Base-by-base conservation (phyloP, 2,113 vertebrate genomes). In the Benitochromis conjunctus region DNA sequence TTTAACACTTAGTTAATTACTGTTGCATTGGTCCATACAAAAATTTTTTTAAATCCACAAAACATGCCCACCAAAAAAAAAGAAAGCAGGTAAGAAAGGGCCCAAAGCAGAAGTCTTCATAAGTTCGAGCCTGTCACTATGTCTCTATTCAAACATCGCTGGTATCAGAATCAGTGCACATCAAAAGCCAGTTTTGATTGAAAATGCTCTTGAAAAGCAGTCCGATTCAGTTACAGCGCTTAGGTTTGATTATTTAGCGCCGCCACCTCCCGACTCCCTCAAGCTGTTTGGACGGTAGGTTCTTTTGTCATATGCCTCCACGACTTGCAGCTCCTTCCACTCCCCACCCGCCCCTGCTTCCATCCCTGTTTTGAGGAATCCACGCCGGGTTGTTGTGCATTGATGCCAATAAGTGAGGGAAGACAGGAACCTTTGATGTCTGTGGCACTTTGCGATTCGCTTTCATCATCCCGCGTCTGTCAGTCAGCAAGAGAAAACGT, bases 391-490 rank as follows among this genome's bases (percentile, higher is more conserved):
- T 94, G 90, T 88, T 91, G 86, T 66, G 87, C 60, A 56, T 87
- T 86, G 90, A 92, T 91, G 89, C 86, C 89, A 91, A 92, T 91
- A 94, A 95, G 92, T 83, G 87, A 84, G 53, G 13, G 86, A 87
- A 89, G 86, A 91, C 58, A 87, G 80, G 87, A 87, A 86, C 43
- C 79, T 95, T 94, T 95, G 94, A 94, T 93, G 95, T 90, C 46
- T 2, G 88, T 83, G 88, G 88, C 86, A 91, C 86, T 83, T 83
- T 87, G 89, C 78, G 89, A 90, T 92, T 92, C 80, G 57, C 94
- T 95, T 95, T 95, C 91, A 94, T 94, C 88, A 54, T 84, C 87
- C 90, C 82, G 46, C 79, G 82, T 90, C 88, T 87, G 93, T 92
- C 95, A 94, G 82, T 95, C 94, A 91, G 69, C 69, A 38, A 77